Evolutionary conservation across 2,113 vertebrate species (phyloP).

Genomic region (Isurus oxyrinchus): DNA sequence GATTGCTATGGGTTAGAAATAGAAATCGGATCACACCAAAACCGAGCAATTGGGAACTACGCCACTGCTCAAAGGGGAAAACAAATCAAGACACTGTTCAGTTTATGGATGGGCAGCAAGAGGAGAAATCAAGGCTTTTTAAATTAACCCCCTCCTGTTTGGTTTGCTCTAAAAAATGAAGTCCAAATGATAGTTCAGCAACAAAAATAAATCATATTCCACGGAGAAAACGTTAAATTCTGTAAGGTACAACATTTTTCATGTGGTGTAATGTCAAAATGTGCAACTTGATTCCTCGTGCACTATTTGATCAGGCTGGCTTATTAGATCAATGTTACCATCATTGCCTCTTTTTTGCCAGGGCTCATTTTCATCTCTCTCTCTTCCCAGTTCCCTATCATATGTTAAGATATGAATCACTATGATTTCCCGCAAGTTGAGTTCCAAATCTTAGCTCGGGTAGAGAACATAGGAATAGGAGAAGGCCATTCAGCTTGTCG

Average conservation of each 20-base stretch:
- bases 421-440: background rate
- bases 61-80: too few relatives aligned
- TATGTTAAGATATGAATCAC: background rate
- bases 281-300: background rate
- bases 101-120: too few relatives aligned
- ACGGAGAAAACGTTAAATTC: background rate
- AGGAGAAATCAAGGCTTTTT: too few relatives aligned
- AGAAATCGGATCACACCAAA: too few relatives aligned
- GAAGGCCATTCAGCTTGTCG: too few relatives aligned
- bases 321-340: background rate
- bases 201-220: background rate
- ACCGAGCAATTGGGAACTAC: too few relatives aligned
- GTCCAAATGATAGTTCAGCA: background rate
- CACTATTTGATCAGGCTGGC: background rate
- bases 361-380: too few relatives aligned
- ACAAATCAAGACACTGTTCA: too few relatives aligned
- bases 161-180: background rate
- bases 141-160: background rate
- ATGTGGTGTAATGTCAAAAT: background rate
- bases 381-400: background rate
- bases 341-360: background rate
- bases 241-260: background rate
- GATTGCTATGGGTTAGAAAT: too few relatives aligned
- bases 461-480: background rate
- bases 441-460: background rate